A percentile compares a stretch with the other conserved stretches of the same genome.
phyloP scores from a whole-genome alignment of 2,888 invertebrate genomes.

The Amphipoea oculea region DNA sequence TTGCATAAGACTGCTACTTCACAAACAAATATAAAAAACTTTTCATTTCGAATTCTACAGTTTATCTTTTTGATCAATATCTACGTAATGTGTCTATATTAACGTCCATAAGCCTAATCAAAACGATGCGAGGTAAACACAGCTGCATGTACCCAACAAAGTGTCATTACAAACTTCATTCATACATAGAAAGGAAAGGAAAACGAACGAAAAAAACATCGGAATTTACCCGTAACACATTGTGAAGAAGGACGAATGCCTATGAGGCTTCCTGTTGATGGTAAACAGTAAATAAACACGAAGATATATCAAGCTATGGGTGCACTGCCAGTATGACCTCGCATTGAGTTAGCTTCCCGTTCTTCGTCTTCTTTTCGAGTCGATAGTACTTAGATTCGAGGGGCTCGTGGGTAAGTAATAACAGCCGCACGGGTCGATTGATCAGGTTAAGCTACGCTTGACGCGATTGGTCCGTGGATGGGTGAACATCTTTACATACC shows the following conservation, averaged over 20 bases:
- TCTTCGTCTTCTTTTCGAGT: background rate
- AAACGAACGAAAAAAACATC: conserved; percentile 34
- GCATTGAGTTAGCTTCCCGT: background rate
- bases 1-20: too few species aligned
- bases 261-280: conserved; percentile 29
- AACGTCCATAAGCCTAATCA: too few species aligned
- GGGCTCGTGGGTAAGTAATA: too few species aligned
- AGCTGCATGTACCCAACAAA: conserved; percentile 2
- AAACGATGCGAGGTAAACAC: too few species aligned
- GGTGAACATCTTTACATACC: too few species aligned
- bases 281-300: conserved; percentile 12
- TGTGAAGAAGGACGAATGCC: conserved; percentile 28
- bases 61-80: too few species aligned
- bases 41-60: too few species aligned
- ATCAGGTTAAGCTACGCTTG: too few species aligned
- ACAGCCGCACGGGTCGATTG: too few species aligned
- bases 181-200: conserved; percentile 36
- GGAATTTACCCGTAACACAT: conserved; percentile 36
- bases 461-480: too few species aligned
- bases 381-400: background rate
- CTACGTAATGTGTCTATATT: too few species aligned
- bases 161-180: background rate
- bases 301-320: background rate
- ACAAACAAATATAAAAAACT: background rate
- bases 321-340: background rate